A percentile compares a stretch with the other conserved stretches of the same genome.
These are phyloP conservation scores for Staurois parvus DNA, from an alignment of 2,797 vertebrate genomes.

Conservation along the genomic window DNA sequence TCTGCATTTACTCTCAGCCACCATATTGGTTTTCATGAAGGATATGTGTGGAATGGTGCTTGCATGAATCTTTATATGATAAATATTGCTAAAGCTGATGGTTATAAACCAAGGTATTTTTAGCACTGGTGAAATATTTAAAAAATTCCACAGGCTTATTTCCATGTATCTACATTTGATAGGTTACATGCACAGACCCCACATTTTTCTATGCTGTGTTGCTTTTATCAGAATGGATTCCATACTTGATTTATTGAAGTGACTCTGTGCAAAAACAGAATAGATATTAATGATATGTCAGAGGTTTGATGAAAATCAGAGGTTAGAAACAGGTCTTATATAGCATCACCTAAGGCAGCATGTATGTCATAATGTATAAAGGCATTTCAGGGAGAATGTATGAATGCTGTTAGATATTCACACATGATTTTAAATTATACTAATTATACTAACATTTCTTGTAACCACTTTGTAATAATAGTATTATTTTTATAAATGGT, in stretches of 20 bases:
- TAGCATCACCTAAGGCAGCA: background rate
- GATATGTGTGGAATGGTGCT: no score
- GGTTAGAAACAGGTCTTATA: background rate
- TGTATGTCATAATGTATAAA: background rate
- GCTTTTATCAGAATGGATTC: background rate
- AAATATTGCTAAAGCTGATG: no score
- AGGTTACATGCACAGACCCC: background rate
- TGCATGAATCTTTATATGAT: no score
- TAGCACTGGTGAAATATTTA: background rate
- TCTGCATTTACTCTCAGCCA: no score
- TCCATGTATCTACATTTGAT: background rate
- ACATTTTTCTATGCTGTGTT: background rate
- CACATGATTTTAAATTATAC: no score
- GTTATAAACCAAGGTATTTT: background rate
- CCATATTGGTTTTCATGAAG: no score
- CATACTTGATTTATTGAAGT: constrained; percentile 12
- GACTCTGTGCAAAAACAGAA: constrained; percentile 10
- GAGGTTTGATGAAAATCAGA: background rate
- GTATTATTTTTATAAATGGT: no score
- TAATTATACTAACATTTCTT: no score
- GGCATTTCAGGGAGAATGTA: no score
- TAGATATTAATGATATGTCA: background rate
- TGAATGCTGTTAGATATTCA: no score
- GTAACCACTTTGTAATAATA: no score
- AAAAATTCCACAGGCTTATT: background rate